Evolutionary conservation across 2,888 invertebrate species (phyloP).

Genomic region (Rhagonycha fulva): DNA sequence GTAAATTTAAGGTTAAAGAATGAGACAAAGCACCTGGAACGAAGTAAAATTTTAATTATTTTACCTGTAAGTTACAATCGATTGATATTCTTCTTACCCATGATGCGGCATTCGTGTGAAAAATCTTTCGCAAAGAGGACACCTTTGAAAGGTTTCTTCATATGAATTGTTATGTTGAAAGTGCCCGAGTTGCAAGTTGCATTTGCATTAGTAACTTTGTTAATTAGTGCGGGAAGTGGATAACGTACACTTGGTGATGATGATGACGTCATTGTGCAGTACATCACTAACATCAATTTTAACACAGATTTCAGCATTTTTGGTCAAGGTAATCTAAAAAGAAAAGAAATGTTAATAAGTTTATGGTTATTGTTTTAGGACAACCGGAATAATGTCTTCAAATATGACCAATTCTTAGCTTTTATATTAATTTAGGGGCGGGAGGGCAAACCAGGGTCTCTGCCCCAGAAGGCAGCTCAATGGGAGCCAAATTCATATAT

Average conservation of each 20-base stretch:
- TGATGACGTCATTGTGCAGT: constrained; percentile 26
- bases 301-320: constrained; percentile 7
- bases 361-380: too few relatives aligned
- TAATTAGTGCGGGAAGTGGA: constrained; percentile 48
- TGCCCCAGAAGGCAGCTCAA: too few relatives aligned
- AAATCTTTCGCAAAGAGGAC: constrained; percentile 77
- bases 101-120: constrained; percentile 69
- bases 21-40: constrained; percentile 39
- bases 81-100: constrained; percentile 59
- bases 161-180: constrained; percentile 64
- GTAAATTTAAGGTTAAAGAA: constrained; percentile 54
- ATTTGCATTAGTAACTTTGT: constrained; percentile 63
- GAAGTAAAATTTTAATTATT: neutral
- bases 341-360: neutral
- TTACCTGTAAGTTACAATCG: neutral
- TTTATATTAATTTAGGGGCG: too few relatives aligned
- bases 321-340: neutral
- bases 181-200: constrained; percentile 67
- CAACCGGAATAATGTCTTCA: too few relatives aligned
- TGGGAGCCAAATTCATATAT: too few relatives aligned
- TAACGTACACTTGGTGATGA: constrained; percentile 39
- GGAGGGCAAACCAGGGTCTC: too few relatives aligned
- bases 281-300: constrained; percentile 1
- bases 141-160: constrained; percentile 71
- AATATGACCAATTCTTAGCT: too few relatives aligned